phyloP scores from a whole-genome alignment of 2,888 invertebrate species.

The Drosophila prostipennis region DNA sequence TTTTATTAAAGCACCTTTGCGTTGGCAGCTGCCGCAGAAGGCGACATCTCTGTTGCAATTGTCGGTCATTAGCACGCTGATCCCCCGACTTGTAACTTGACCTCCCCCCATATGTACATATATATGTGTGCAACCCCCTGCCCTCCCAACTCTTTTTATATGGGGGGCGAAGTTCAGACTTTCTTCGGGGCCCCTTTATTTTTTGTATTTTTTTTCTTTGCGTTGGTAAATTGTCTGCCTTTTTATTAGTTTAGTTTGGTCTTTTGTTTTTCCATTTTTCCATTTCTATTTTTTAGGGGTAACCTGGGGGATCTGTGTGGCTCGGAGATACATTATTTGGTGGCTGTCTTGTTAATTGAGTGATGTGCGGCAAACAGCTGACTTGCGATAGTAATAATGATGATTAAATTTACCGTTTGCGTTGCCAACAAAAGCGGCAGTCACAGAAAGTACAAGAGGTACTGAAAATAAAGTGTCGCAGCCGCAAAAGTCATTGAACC shows the following conservation, averaged over 20 bases:
- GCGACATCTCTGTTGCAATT: slow-evolving; percentile 38
- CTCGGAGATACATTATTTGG: slow-evolving; percentile 15
- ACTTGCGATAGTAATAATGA: slow-evolving; percentile 61
- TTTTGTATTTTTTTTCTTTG: slow-evolving; percentile 32
- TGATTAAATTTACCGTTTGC: slow-evolving; percentile 67
- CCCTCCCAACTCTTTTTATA: not conserved
- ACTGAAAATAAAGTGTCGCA: slow-evolving; percentile 42
- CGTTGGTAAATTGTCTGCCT: slow-evolving; percentile 65
- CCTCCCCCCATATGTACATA: slow-evolving; percentile 20
- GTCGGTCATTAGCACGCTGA: slow-evolving; percentile 50
- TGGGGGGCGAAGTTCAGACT: slow-evolving; percentile 41
- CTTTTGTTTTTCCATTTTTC: slow-evolving; percentile 13
- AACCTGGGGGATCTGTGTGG: slow-evolving; percentile 24
- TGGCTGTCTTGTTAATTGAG: slow-evolving; percentile 35
- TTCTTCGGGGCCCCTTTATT: slow-evolving; percentile 28
- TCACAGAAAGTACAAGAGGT: not conserved
- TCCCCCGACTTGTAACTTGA: slow-evolving; percentile 40
- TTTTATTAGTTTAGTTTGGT: slow-evolving; percentile 36
- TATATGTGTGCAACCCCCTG: not conserved
- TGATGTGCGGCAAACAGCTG: slow-evolving; percentile 57
- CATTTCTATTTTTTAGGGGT: not conserved
- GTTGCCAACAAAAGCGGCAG: slow-evolving; percentile 34
- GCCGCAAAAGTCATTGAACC: slow-evolving; percentile 67
- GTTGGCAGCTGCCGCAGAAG: slow-evolving; percentile 25
- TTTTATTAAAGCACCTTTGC: slow-evolving; percentile 5